phyloP scores from a whole-genome alignment of 92 coral and sea anemone species.

The Epizoanthus illoricatus region DNA sequence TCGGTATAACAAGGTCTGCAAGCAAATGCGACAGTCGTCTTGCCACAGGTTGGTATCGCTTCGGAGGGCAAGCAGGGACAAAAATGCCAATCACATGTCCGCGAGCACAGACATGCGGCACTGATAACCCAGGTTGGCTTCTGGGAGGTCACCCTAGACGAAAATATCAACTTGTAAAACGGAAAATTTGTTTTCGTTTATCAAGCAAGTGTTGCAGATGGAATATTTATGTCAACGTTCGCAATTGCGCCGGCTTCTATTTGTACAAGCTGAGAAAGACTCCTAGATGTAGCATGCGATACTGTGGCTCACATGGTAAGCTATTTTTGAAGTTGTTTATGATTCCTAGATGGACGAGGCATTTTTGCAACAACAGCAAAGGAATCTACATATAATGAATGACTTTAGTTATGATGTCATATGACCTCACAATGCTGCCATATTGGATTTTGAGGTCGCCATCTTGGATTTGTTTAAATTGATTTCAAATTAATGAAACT shows the following conservation, averaged over 20 bases:
- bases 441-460: too few species aligned
- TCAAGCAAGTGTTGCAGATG: not conserved
- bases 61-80: constrained; percentile 26
- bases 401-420: too few species aligned
- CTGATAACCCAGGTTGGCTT: constrained; percentile 31
- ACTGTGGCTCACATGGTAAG: constrained; percentile 1
- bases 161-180: too few species aligned
- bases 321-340: not conserved
- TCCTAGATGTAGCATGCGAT: constrained; percentile 5
- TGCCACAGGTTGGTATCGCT: constrained; percentile 30
- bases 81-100: constrained; percentile 7
- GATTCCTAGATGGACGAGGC: not conserved
- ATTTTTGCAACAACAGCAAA: too few species aligned
- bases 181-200: too few species aligned
- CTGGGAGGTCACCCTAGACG: constrained; percentile 15
- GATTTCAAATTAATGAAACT: too few species aligned
- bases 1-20: too few species aligned
- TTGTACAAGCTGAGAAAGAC: constrained; percentile 21
- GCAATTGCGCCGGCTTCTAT: constrained; percentile 34
- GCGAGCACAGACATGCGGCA: not conserved
- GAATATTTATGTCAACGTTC: constrained; percentile 10
- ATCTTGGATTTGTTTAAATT: too few species aligned
- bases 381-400: too few species aligned
- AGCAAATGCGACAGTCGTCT: constrained; percentile 19
- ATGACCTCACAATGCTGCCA: too few species aligned